Percentiles rank a stretch among this genome's conserved stretches.
Evolutionary conservation across 2,113 vertebrate genomes (phyloP).

Genomic region (Ammodytes marinus): DNA sequence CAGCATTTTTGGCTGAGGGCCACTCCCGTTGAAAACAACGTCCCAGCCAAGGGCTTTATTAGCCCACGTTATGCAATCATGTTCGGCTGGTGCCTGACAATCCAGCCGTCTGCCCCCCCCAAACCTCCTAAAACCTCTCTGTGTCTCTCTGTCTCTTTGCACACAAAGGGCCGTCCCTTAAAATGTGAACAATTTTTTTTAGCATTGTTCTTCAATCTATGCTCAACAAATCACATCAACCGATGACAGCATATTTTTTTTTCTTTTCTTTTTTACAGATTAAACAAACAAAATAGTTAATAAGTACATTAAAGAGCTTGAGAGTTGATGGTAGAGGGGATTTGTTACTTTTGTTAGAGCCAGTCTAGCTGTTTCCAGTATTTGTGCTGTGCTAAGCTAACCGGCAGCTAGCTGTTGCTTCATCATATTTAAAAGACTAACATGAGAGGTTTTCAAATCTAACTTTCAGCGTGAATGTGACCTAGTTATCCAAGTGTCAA

Average conservation of each 20-base stretch:
- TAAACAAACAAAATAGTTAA: too few relatives aligned
- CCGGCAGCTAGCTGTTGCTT: neutral
- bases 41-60: constrained; percentile 68
- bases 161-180: neutral
- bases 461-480: too few relatives aligned
- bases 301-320: too few relatives aligned
- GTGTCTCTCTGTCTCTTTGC: constrained; percentile 30
- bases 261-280: too few relatives aligned
- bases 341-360: neutral
- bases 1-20: constrained; percentile 72
- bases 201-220: neutral
- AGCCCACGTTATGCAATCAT: constrained; percentile 62
- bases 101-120: constrained; percentile 49
- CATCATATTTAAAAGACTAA: neutral
- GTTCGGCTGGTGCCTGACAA: constrained; percentile 56
- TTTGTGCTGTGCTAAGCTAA: too few relatives aligned
- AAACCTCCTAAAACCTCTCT: constrained; percentile 51
- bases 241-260: neutral
- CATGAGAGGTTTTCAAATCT: too few relatives aligned
- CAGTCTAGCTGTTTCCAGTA: too few relatives aligned
- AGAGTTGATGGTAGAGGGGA: neutral
- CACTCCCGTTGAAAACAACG: constrained; percentile 64
- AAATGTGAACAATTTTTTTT: constrained; percentile 1
- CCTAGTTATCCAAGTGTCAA: too few relatives aligned
- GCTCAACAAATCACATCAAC: neutral